Conservation (phyloP, 2,888 invertebrate genomes). For the Oscheius onirici region DNA sequence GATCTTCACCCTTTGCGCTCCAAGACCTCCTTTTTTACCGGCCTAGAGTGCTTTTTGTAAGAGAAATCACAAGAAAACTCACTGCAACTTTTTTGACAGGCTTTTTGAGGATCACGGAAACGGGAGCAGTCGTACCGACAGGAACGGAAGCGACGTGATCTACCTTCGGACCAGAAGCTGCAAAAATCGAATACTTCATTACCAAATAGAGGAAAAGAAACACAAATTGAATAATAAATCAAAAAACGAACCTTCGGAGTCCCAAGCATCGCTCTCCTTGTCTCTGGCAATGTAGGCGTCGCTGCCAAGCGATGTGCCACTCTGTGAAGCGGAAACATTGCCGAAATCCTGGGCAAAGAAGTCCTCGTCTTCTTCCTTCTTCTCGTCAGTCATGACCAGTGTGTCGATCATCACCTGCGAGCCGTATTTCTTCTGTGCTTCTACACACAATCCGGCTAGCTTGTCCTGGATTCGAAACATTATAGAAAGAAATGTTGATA, state of each 20-base stretch:
- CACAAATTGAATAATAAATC: not conserved
- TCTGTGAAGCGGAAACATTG: constrained; percentile 38
- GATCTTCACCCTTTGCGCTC: constrained; percentile 89
- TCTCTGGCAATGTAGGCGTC: constrained; percentile 51
- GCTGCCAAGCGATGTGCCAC: constrained; percentile 47
- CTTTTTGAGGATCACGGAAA: constrained; percentile 77
- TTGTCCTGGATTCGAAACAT: constrained; percentile 79
- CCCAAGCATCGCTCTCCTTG: constrained; percentile 31
- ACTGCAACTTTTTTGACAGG: constrained; percentile 63
- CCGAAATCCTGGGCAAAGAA: constrained; percentile 65
- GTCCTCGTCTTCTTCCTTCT: constrained; percentile 45
- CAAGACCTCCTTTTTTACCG: constrained; percentile 88
- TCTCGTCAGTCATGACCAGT: constrained; percentile 37
- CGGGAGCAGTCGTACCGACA: constrained; percentile 72
- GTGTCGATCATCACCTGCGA: constrained; percentile 79
- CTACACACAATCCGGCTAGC: constrained; percentile 82
- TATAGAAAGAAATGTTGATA: not conserved
- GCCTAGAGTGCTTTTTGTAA: too few species aligned
- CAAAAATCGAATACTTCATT: not conserved
- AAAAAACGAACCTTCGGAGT: constrained; percentile 12
- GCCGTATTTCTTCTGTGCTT: constrained; percentile 88
- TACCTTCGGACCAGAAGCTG: constrained; percentile 52
- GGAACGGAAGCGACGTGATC: constrained; percentile 55
- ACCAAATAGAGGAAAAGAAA: not conserved
- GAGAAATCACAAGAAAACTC: constrained; percentile 9